A percentile compares a stretch with the other conserved stretches of the same genome.
Evolutionary conservation across 2,113 vertebrate genomes (phyloP).

Genomic region (Henicopernis longicauda): DNA sequence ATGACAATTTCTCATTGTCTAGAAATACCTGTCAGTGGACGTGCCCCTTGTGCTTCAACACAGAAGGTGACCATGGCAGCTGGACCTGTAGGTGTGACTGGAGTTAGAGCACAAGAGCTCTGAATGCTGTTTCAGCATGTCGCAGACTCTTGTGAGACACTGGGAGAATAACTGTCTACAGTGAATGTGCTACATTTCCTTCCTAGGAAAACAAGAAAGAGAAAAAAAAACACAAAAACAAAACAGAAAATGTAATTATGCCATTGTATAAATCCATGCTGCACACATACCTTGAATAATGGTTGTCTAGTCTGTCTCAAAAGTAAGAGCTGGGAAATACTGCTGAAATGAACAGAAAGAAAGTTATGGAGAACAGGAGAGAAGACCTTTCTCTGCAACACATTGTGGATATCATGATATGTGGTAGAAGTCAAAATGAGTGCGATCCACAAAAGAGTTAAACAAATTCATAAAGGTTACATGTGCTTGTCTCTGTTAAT

Average conservation of each 20-base stretch:
- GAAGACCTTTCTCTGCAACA: neutral
- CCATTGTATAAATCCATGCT: neutral
- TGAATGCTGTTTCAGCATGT: neutral
- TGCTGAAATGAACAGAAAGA: neutral
- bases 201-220: neutral
- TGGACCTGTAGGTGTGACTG: neutral
- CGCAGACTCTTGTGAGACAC: rapidly evolving
- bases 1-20: neutral
- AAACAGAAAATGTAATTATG: neutral
- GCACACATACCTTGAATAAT: neutral
- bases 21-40: neutral
- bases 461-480: neutral
- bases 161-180: neutral
- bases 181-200: neutral
- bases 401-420: neutral
- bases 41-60: neutral
- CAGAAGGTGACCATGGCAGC: neutral
- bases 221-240: neutral
- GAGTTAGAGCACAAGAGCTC: neutral
- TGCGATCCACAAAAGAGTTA: neutral
- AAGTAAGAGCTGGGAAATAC: neutral
- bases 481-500: neutral
- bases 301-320: neutral
- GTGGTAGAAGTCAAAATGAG: neutral
- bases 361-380: neutral